phyloP scores from a whole-genome alignment of 2,113 vertebrate genomes.

The Calidris pugnax region DNA sequence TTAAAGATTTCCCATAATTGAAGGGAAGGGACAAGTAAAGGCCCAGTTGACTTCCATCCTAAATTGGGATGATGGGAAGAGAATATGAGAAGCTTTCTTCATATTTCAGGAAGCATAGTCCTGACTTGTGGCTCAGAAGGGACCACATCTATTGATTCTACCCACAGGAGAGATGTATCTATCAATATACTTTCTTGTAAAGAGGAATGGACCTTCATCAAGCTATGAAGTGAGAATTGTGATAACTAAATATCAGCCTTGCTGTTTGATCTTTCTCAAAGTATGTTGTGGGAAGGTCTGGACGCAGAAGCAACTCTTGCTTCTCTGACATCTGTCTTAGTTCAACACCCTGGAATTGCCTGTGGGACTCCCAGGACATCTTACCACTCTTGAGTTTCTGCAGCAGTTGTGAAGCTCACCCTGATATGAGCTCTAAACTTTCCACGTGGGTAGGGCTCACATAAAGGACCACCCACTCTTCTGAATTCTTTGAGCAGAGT shows the following conservation, averaged over 20 bases:
- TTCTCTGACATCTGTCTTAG: background rate
- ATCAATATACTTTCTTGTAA: background rate
- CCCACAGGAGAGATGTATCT: background rate
- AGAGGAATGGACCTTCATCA: background rate
- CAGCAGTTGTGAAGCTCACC: background rate
- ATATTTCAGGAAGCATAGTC: background rate
- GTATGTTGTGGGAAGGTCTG: background rate
- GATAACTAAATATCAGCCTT: background rate
- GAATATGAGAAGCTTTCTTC: background rate
- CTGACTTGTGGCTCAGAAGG: background rate
- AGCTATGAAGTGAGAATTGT: background rate
- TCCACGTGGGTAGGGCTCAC: background rate
- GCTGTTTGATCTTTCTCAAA: background rate
- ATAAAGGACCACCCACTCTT: background rate
- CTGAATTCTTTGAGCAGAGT: background rate
- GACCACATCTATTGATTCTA: background rate
- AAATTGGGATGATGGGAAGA: background rate
- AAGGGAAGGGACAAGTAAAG: background rate
- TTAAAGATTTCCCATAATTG: background rate
- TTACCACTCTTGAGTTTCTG: background rate
- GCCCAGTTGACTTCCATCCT: background rate
- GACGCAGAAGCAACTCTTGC: background rate
- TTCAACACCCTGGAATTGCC: background rate
- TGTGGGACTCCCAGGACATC: background rate
- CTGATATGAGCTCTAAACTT: background rate